Evolutionary conservation across 2,797 vertebrate species (phyloP), one percentile per base, ranked within the genome.

Genomic region (Odontamblyopus lacepedii): DNA sequence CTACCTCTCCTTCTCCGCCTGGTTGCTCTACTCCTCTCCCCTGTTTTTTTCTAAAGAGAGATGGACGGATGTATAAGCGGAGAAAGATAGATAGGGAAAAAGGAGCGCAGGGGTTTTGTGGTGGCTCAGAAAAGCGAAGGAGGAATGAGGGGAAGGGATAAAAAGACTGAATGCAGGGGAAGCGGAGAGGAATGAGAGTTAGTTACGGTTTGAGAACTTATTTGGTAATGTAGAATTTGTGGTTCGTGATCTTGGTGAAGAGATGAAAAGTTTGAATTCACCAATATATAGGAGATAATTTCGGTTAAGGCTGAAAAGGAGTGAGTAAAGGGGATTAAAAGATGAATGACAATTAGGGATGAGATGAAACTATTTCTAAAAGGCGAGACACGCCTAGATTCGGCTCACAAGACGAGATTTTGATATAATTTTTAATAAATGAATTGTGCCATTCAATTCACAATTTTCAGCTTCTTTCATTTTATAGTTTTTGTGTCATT

Each of bases 11-110:
- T 82, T 82, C 80, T 71, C 83, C 76, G 85, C 85, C 83, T 79
- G 76, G 71, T n/a, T 9, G 19, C 78, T 87, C 81, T 75, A 86
- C 13, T 48, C 44, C 15, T 48, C 44, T 48, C 44, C 44, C 15
- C 13, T 6, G 11, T 48, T 48, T 48, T 44, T 75, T 72, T 85
- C n/a, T 16, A 7, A 4, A 78, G 82, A 32, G 82, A 86, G 89
- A 87, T 80, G 88, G 90, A 91, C 83, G 81, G 78, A 76, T 65
- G 82, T 83, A 88, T 87, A 73, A 87, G 84, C 84, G 85, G 79
- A 83, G 83, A 85, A 85, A 89, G 83, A 67, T 76, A 56, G 56
- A 76, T 69, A 63, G 86, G 83, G 55, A 82, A 83, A 85, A 80
- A 86, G 81, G 80, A 86, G 30, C 0, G 8, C 18, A 63, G 30